These are phyloP conservation scores for Plutomurus gul DNA, from an alignment of 1,140 invertebrate genomes.

Conservation along the genomic window DNA sequence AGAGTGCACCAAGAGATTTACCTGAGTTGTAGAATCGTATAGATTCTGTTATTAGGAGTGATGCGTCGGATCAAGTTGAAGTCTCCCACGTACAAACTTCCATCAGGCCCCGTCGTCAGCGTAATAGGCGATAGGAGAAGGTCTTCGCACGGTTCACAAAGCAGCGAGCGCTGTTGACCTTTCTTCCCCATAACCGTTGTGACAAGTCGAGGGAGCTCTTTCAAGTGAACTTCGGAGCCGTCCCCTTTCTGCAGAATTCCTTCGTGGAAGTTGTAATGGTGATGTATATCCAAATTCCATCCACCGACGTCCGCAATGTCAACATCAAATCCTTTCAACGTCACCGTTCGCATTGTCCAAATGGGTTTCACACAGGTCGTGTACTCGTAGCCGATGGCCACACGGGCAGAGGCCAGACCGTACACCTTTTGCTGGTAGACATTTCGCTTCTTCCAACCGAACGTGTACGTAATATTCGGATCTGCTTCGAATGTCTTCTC, in stretches of 20 bases:
- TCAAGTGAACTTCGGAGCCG: slow-evolving; percentile 89
- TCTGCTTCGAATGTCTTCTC: slow-evolving; percentile 93
- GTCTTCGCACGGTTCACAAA: slow-evolving; percentile 82
- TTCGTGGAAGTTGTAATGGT: slow-evolving; percentile 97
- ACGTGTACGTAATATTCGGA: slow-evolving; percentile 89
- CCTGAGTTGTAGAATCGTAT: slow-evolving; percentile 90
- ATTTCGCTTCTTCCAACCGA: slow-evolving; percentile 96
- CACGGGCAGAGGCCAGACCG: slow-evolving; percentile 48
- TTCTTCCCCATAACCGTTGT: slow-evolving; percentile 88
- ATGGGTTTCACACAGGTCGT: slow-evolving; percentile 80
- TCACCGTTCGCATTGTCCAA: slow-evolving; percentile 92
- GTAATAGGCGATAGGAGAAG: slow-evolving; percentile 88
- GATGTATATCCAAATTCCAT: slow-evolving; percentile 97
- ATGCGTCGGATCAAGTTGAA: slow-evolving; percentile 93
- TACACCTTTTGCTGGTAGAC: slow-evolving; percentile 91
- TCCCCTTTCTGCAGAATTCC: slow-evolving; percentile 96
- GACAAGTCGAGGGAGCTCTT: slow-evolving; percentile 83
- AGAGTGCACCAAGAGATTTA: slow-evolving; percentile 57
- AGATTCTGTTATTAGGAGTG: slow-evolving; percentile 86
- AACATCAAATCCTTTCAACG: slow-evolving; percentile 93
- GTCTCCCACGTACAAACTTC: slow-evolving; percentile 94
- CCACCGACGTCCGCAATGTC: slow-evolving; percentile 95
- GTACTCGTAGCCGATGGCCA: slow-evolving; percentile 90
- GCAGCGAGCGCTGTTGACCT: slow-evolving; percentile 77
- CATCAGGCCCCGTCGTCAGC: slow-evolving; percentile 90